Conservation (phyloP, 2,113 vertebrate species). For the Oncorhynchus keta region DNA sequence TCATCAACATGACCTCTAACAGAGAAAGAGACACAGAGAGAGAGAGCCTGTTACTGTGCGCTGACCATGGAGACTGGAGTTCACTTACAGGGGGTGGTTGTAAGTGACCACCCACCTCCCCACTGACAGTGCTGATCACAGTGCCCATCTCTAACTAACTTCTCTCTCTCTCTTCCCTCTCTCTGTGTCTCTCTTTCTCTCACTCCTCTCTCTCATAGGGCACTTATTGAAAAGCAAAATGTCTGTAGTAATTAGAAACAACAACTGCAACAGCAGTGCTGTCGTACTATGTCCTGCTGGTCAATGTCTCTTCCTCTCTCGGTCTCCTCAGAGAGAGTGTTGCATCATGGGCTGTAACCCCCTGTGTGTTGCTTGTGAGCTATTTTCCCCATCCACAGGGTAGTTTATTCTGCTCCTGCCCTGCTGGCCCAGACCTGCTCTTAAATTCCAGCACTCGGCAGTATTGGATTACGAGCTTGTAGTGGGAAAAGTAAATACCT, state of each 20-base stretch:
- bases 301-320: neutral
- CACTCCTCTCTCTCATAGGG: constrained; percentile 29
- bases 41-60: constrained; percentile 74
- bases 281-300: no score
- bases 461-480: constrained; percentile 56
- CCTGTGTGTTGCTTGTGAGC: neutral
- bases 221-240: no score
- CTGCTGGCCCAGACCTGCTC: constrained; percentile 49
- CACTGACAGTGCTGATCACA: neutral
- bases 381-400: constrained; percentile 20
- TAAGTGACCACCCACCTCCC: neutral
- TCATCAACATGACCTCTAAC: constrained; percentile 78
- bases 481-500: constrained; percentile 57
- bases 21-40: constrained; percentile 16
- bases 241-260: neutral
- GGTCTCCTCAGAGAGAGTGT: neutral
- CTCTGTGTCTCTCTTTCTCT: constrained; percentile 1
- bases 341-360: neutral
- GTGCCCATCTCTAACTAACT: neutral
- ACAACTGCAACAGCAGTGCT: no score
- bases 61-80: constrained; percentile 83
- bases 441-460: constrained; percentile 51
- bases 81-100: constrained; percentile 54
- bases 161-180: constrained; percentile 29
- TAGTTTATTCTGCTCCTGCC: constrained; percentile 43